Conservation (phyloP, 1,140 invertebrate species). For the Hesperophylax magnus region DNA sequence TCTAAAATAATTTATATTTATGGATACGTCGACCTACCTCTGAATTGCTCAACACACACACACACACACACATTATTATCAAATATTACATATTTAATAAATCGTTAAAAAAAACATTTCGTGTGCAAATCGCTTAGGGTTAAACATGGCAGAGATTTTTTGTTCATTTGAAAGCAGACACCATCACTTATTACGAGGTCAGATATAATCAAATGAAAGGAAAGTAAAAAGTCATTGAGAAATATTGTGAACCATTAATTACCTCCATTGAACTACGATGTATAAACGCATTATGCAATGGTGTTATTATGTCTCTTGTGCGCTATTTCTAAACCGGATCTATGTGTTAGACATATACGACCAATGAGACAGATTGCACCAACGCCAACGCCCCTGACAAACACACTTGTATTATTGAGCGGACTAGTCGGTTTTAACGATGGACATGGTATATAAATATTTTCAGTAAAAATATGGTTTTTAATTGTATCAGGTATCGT, state of each 20-base stretch:
- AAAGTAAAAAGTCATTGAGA: conserved; percentile 35
- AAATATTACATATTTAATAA: too few species aligned
- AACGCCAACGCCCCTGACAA: not conserved
- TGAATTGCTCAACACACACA: too few species aligned
- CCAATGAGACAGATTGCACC: not conserved
- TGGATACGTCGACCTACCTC: too few species aligned
- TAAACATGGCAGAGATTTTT: not conserved
- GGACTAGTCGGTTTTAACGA: not conserved
- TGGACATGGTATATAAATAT: not conserved
- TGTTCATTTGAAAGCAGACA: conserved; percentile 25
- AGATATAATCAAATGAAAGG: conserved; percentile 23
- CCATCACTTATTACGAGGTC: conserved; percentile 31
- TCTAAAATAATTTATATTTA: too few species aligned
- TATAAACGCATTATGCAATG: conserved; percentile 19
- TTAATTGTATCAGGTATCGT: not conserved
- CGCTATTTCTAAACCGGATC: conserved; percentile 29
- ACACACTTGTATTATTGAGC: not conserved
- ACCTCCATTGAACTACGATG: not conserved
- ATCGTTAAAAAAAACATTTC: too few species aligned
- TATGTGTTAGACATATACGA: conserved; percentile 3
- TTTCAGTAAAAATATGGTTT: not conserved
- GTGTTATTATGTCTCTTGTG: not conserved
- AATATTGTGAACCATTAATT: conserved; percentile 31
- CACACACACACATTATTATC: too few species aligned
- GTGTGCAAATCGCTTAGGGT: not conserved